phyloP scores from a whole-genome alignment of 2,888 invertebrate genomes.

The Drosophila percnosoma region DNA sequence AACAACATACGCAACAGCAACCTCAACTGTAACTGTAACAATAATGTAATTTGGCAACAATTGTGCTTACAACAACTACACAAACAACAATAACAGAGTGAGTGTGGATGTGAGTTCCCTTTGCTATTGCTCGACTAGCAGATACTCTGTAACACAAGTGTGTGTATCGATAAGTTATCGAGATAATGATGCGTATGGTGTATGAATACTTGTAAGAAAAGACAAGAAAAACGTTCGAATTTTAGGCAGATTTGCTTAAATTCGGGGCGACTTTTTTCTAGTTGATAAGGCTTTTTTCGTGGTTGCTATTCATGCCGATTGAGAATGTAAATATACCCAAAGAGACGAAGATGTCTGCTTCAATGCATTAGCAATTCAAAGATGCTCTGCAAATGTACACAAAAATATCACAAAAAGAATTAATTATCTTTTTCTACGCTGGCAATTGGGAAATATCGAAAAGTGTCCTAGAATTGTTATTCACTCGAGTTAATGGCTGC shows the following conservation, averaged over 20 bases:
- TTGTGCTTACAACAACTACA: constrained; percentile 23
- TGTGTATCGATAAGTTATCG: too few species aligned
- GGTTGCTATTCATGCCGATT: not conserved
- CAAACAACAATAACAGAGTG: not conserved
- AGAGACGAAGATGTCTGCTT: not conserved
- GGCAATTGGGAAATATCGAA: constrained; percentile 50
- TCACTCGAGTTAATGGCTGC: constrained; percentile 70
- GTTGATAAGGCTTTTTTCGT: too few species aligned
- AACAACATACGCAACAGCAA: not conserved
- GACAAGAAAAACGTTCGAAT: too few species aligned
- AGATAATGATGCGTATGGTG: not conserved
- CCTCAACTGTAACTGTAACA: constrained; percentile 2
- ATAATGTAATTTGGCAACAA: constrained; percentile 43
- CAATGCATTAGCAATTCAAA: not conserved
- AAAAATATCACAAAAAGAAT: not conserved
- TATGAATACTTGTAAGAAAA: too few species aligned
- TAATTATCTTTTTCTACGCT: constrained; percentile 2
- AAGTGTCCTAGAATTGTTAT: constrained; percentile 31
- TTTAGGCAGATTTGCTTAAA: too few species aligned
- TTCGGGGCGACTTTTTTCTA: too few species aligned
- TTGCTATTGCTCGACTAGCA: not conserved
- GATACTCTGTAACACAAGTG: not conserved
- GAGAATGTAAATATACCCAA: too few species aligned
- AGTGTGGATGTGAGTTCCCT: not conserved
- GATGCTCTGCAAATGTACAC: not conserved